Evolutionary conservation across 2,113 vertebrate species (phyloP).

Genomic region (Panurus biarmicus): DNA sequence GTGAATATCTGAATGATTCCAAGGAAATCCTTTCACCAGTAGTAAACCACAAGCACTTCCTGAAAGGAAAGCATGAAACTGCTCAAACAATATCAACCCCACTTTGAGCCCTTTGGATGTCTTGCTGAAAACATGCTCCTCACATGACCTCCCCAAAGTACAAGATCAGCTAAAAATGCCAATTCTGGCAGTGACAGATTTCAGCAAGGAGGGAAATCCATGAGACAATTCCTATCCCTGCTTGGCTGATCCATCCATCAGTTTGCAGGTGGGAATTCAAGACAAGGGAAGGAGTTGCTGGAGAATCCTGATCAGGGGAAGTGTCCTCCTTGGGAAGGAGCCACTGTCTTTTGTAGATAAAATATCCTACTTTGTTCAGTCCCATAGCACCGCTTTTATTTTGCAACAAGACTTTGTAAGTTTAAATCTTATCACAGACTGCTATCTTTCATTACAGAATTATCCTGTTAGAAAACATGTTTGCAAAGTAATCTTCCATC

Average conservation of each 20-base stretch:
- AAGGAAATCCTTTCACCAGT: background rate
- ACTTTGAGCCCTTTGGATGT: background rate
- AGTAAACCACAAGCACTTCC: background rate
- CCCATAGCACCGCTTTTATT: background rate
- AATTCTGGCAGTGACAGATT: background rate
- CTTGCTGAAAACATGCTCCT: background rate
- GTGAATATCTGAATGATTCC: background rate
- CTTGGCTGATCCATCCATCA: background rate
- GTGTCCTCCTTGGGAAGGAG: background rate
- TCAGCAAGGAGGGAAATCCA: background rate
- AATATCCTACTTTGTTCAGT: background rate
- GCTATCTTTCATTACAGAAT: background rate
- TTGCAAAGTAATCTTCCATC: background rate
- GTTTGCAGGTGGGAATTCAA: background rate
- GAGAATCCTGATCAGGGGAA: background rate
- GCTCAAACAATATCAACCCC: background rate
- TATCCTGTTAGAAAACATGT: background rate
- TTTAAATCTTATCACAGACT: background rate
- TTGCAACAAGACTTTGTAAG: background rate
- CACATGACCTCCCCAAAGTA: background rate
- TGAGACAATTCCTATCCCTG: background rate
- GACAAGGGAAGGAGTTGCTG: rapidly evolving
- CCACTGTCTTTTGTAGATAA: background rate
- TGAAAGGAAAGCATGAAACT: background rate
- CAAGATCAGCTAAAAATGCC: background rate